A percentile compares a stretch with the other conserved stretches of the same genome.
phyloP scores from a whole-genome alignment of 2,113 vertebrate genomes.

The Nibea albiflora region DNA sequence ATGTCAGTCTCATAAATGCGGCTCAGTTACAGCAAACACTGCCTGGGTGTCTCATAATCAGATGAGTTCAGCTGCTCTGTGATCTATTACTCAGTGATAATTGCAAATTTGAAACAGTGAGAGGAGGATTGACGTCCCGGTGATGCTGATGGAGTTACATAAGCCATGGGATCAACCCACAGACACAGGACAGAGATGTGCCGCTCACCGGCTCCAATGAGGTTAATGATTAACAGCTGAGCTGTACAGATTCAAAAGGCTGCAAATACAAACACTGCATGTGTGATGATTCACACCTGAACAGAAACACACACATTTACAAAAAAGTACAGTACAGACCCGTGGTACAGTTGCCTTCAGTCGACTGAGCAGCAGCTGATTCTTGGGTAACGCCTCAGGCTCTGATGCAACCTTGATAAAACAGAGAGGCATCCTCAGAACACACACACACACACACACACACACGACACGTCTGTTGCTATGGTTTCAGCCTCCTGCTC shows the following conservation, averaged over 20 bases:
- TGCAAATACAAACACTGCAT: slow-evolving; percentile 12
- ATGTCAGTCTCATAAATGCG: background rate
- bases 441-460: slow-evolving; percentile 30
- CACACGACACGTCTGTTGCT: slow-evolving; percentile 61
- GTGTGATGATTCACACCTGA: slow-evolving; percentile 42
- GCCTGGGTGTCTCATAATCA: slow-evolving; percentile 7
- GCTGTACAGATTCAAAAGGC: slow-evolving; percentile 11
- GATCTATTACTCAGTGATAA: slow-evolving; percentile 36
- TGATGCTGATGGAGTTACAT: slow-evolving; percentile 37
- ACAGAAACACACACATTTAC: slow-evolving; percentile 36
- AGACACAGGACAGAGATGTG: slow-evolving; percentile 27
- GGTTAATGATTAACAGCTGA: slow-evolving; percentile 63
- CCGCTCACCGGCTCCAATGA: slow-evolving; percentile 2
- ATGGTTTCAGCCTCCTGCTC: slow-evolving; percentile 56
- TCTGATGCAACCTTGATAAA: slow-evolving; percentile 51
- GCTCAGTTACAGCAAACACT: background rate
- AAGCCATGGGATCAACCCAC: background rate
- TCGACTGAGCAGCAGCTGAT: slow-evolving; percentile 25
- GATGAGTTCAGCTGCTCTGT: slow-evolving; percentile 2
- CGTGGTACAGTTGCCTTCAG: slow-evolving; percentile 15
- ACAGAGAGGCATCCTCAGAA: slow-evolving; percentile 44
- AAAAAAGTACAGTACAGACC: slow-evolving; percentile 38
- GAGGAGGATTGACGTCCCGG: slow-evolving; percentile 29
- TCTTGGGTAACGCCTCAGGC: slow-evolving; percentile 21
- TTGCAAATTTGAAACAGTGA: slow-evolving; percentile 30